Evolutionary conservation across 2,888 invertebrate genomes (phyloP).

Genomic region (Dioctria rufipes): DNA sequence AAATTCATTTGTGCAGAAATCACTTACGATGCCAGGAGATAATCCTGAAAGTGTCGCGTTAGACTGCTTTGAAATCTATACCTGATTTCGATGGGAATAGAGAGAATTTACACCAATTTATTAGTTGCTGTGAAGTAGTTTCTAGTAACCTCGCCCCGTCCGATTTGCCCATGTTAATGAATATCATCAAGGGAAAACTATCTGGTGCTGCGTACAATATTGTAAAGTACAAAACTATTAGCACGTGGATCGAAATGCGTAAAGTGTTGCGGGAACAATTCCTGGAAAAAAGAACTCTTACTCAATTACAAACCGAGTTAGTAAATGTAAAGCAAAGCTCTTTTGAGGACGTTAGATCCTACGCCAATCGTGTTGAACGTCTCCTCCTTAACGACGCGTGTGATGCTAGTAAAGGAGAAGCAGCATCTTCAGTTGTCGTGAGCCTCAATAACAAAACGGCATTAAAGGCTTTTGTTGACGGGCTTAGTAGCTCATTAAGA

Average conservation of each 20-base stretch:
- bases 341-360: not conserved
- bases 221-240: conserved; percentile 6
- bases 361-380: not conserved
- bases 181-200: conserved; percentile 9
- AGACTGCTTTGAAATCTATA: conserved; percentile 3
- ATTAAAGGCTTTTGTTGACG: conserved; percentile 40
- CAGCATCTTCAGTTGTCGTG: not conserved
- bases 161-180: conserved; percentile 1
- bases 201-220: conserved; percentile 3
- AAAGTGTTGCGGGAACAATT: not conserved
- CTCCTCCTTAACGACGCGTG: not conserved
- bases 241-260: not conserved
- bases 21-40: no score
- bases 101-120: conserved; percentile 1
- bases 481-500: not conserved
- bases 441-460: conserved; percentile 34
- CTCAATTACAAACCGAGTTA: not conserved
- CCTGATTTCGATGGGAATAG: conserved; percentile 18
- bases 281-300: not conserved
- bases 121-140: conserved; percentile 16
- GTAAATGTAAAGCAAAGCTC: not conserved
- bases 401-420: conserved; percentile 8
- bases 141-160: not conserved
- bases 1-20: no score
- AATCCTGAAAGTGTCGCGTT: no score